A percentile compares a stretch with the other conserved stretches of the same genome.
Conservation (phyloP, 2,797 vertebrate genomes). For the Xenops minutus region DNA sequence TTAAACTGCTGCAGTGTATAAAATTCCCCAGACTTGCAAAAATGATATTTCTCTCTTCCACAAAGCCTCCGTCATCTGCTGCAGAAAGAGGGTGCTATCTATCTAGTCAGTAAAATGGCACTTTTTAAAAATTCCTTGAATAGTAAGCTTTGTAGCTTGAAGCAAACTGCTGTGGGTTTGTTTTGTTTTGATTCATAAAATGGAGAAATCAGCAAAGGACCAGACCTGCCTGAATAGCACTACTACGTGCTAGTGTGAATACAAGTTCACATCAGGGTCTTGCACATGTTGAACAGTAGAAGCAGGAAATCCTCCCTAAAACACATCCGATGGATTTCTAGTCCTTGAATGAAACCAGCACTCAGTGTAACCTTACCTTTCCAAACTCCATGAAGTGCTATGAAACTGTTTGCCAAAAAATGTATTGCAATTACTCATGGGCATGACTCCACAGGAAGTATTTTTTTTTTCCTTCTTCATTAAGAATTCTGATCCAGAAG, state of each 20-base stretch:
- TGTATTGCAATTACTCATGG: not conserved
- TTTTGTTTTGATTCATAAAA: not conserved
- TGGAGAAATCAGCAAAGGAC: not conserved
- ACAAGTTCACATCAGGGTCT: not conserved
- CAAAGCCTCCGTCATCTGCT: not conserved
- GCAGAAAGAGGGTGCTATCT: not conserved
- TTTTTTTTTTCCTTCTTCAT: not conserved
- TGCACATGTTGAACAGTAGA: not conserved
- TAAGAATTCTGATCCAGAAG: not conserved
- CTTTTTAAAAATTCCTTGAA: not conserved
- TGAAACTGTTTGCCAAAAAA: not conserved
- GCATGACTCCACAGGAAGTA: not conserved
- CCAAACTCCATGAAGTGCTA: not conserved
- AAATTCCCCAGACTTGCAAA: not conserved
- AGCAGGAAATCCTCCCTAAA: slow-evolving; percentile 29
- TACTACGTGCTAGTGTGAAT: not conserved
- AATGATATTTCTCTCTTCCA: not conserved
- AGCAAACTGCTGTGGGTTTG: not conserved
- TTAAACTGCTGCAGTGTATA: not conserved
- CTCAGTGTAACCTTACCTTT: not conserved
- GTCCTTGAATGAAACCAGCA: not conserved
- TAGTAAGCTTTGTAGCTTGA: not conserved
- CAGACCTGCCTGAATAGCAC: not conserved
- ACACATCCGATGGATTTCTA: not conserved
- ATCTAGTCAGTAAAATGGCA: not conserved